Evolutionary conservation across 2,888 invertebrate genomes (phyloP).

Genomic region (Lobophora halterata): DNA sequence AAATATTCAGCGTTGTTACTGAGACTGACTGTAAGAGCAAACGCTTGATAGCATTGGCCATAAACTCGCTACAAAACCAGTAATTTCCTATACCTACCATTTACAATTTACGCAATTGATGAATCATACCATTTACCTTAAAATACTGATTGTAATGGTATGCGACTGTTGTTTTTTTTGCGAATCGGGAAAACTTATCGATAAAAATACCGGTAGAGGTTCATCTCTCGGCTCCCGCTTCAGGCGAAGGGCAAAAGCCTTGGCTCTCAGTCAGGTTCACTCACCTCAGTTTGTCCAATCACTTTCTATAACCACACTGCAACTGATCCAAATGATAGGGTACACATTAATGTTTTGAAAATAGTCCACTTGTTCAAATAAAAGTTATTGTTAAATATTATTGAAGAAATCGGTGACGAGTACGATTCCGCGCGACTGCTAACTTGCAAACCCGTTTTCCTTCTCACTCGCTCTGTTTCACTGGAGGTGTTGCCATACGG

Average conservation of each 20-base stretch:
- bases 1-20: constrained; percentile 13
- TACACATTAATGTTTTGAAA: constrained; percentile 41
- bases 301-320: constrained; percentile 47
- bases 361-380: constrained; percentile 52
- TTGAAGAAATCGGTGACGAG: constrained; percentile 56
- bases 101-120: constrained; percentile 3
- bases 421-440: constrained; percentile 51
- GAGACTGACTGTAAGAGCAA: constrained; percentile 7
- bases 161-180: background rate
- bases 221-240: constrained; percentile 35
- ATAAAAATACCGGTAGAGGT: constrained; percentile 28
- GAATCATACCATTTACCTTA: constrained; percentile 14
- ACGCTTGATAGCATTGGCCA: constrained; percentile 7
- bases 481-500: constrained; percentile 46
- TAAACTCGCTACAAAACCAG: constrained; percentile 4
- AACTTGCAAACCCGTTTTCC: constrained; percentile 61
- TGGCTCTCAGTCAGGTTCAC: constrained; percentile 54
- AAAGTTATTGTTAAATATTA: constrained; percentile 60
- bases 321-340: constrained; percentile 31
- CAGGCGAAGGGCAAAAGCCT: constrained; percentile 58
- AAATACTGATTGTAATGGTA: constrained; percentile 2
- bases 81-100: constrained; percentile 3
- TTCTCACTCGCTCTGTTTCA: constrained; percentile 63
- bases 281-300: constrained; percentile 56
- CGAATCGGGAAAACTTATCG: constrained; percentile 16